Base-by-base conservation (phyloP, 2,797 vertebrate species). In the Manis pentadactyla region DNA sequence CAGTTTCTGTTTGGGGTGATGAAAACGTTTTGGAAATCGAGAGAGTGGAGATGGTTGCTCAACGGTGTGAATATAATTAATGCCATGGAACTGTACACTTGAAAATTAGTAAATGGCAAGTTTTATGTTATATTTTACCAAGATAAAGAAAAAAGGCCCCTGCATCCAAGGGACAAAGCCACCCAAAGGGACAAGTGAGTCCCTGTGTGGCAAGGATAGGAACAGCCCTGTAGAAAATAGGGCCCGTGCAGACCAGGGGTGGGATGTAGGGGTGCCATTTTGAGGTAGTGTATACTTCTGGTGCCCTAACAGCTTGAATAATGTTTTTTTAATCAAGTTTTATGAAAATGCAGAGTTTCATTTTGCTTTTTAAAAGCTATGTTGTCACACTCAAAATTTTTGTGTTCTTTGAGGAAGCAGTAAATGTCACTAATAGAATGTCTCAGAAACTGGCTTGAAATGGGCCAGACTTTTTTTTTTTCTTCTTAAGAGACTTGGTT, bases 391-490 rank as follows among this genome's bases (percentile, higher is more conserved):
- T 25, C 5, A 64, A 55, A 53, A 21, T 31, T 53, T 64, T 79
- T 57, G 86, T 51, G 4, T 61, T 93, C 51, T 57, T 42, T 7
- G 17, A 88, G 78, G 39, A 89, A 93, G 64, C 90, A 27, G 71
- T 31, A 63, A 74, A 63, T 34, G 34, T 91, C 25, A 66, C 66
- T 77, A 13, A 57, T 0, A 84, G 19, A 84, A 34, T 53, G 18
- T 73, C 59, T 93, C 53, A 90, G 51, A 82, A 77, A 87, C 23
- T 31, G 49, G n/a, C 39, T 64, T 79, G n/a, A 46, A 69, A 87
- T 27, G 75, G 64, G 17, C 39, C n/a, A 6, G 9, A n/a, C 51
- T 17, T n/a, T 51, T 59, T 27, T 29, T 42, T 49, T 34, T 37
- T 18, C 39, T 37, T 64, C n/a, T 34, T 2, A 17, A 75, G 31